Base-by-base conservation (phyloP, 2,797 vertebrate genomes). In the Rhynchonycteris naso region DNA sequence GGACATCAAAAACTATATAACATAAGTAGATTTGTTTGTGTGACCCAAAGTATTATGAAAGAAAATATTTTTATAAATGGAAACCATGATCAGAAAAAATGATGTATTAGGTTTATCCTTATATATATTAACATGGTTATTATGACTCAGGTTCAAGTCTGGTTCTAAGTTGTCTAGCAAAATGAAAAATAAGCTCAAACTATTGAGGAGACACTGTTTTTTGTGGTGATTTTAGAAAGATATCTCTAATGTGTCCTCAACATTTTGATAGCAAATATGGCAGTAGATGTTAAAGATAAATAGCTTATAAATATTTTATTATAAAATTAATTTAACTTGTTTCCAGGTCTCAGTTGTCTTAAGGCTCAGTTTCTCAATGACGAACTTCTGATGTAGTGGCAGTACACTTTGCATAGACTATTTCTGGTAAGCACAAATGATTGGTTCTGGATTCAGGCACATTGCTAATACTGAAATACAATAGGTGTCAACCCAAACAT, bases 391-490 rank as follows among this genome's bases (percentile, higher is more conserved):
- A 86, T 76, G 86, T 66, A 47, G 33, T 38, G 35, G 38, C 15
- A 74, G 33, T 30, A 58, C 52, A 68, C 14, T 61, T 19, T 61
- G 24, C 19, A 65, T 21, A 28, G 33, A 71, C 10, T 86, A 84
- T 83, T 76, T 52, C 11, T 22, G 54, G 47, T 80, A 88, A 91
- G 85, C 78, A 47, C 65, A 90, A 83, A 86, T 66, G 74, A 94
- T 30, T 93, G 69, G 7, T 7, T 69, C 28, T 80, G 56, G 56
- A 83, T 35, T 74, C 89, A 78, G 75, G 50, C 15, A 90, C 69
- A 88, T 18, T 18, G 43, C 58, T 71, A 74, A 78, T 63, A 72
- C 58, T 78, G 35, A 84, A 85, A 91, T 2, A 38, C n/a, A 83
- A 85, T 75, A 94, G 30, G 18, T 52, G 7, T 59, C 78, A 35